phyloP scores from a whole-genome alignment of 2,797 vertebrate genomes.

The Myotis planiceps region DNA sequence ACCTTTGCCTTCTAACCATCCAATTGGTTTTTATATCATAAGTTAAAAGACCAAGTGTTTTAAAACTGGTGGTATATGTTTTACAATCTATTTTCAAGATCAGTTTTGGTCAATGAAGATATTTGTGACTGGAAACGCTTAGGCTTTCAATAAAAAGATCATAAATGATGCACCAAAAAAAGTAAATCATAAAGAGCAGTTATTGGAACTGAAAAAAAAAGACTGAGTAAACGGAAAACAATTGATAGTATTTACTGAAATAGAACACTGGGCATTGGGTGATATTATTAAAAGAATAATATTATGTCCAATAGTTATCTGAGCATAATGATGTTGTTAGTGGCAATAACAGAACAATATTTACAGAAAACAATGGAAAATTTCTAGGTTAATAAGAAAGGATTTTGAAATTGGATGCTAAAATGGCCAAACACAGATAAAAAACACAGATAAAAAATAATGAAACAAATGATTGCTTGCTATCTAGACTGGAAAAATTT shows the following conservation, averaged over 20 bases:
- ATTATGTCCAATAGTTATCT: slow-evolving; percentile 39
- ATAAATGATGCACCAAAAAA: background rate
- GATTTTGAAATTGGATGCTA: slow-evolving; percentile 45
- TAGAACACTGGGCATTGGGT: background rate
- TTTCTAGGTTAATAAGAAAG: slow-evolving; percentile 48
- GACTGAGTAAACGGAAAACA: background rate
- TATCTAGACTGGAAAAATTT: background rate
- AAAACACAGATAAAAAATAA: background rate
- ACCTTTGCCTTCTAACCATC: background rate
- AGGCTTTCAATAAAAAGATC: background rate
- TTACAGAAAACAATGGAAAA: slow-evolving; percentile 75
- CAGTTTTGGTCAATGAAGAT: background rate
- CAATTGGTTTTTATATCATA: background rate
- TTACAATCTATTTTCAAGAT: slow-evolving; percentile 8
- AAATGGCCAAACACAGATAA: background rate
- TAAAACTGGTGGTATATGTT: background rate
- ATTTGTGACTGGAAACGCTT: background rate
- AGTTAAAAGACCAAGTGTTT: background rate
- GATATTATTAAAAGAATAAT: slow-evolving; percentile 23
- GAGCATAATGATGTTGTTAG: slow-evolving; percentile 23
- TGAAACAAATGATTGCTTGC: background rate
- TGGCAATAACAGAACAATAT: slow-evolving; percentile 54
- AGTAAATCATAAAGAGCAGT: background rate
- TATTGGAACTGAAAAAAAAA: background rate
- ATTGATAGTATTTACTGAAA: background rate